phyloP scores from a whole-genome alignment of 1,140 invertebrate species.

The Zelostemma sp. region DNA sequence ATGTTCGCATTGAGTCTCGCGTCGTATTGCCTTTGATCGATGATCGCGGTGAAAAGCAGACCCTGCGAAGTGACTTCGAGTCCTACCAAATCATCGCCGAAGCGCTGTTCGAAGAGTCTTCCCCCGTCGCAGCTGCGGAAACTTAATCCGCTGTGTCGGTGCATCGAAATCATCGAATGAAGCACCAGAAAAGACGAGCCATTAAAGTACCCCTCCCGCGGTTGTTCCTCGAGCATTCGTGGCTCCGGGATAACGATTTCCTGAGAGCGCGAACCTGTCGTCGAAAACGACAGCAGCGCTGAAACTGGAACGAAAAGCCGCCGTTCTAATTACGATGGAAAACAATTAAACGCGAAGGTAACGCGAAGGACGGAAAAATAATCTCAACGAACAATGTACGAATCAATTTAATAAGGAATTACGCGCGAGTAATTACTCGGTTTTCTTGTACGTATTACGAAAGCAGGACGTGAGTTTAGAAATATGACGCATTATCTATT shows the following conservation, averaged over 20 bases:
- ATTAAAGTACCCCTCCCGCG: conserved; percentile 85
- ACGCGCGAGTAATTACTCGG: neutral
- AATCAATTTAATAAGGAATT: neutral
- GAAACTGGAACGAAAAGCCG: conserved; percentile 46
- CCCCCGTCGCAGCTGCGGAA: conserved; percentile 85
- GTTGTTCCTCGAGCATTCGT: conserved; percentile 40
- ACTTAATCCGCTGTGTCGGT: conserved; percentile 82
- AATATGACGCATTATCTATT: neutral
- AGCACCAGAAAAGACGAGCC: conserved; percentile 81
- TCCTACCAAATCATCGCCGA: conserved; percentile 77
- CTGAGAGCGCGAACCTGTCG: conserved; percentile 44
- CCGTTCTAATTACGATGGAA: no score
- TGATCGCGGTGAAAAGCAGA: conserved; percentile 75
- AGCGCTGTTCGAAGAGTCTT: conserved; percentile 79
- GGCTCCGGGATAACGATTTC: conserved; percentile 25
- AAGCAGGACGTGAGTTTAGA: neutral
- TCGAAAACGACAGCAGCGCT: conserved; percentile 53
- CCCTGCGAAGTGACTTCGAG: conserved; percentile 77
- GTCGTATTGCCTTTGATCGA: conserved; percentile 72
- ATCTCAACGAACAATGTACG: neutral
- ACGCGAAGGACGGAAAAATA: neutral
- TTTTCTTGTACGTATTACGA: neutral
- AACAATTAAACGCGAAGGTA: neutral
- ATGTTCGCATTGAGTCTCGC: conserved; percentile 76
- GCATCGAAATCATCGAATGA: conserved; percentile 78